Evolutionary conservation across 2,113 vertebrate species (phyloP), one percentile per base, ranked within the genome.

Genomic region (Oryzias celebensis): DNA sequence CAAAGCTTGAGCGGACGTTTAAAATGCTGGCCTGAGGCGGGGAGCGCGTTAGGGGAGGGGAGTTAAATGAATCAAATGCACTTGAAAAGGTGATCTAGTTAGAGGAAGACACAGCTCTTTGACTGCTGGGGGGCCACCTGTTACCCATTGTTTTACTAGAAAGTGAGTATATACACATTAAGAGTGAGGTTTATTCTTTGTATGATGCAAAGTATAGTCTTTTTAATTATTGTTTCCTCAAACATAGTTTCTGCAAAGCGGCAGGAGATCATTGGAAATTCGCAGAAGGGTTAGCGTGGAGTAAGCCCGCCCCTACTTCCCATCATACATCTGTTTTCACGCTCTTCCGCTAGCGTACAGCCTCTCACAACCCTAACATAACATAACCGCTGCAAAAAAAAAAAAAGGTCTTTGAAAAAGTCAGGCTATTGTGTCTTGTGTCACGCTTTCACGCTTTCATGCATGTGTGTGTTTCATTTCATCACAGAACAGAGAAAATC

Each of bases 61-160:
- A 50, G 49, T 69, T 57, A 15, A 82, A 72, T 31, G 74, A 82
- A 85, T 83, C 81, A 85, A 75, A 64, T 85, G 79, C n/a, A 48
- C 47, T 48, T 48, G 16, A 47, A n/a, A 47, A n/a, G 45, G 17
- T 47, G 45, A 47, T 5, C 45, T 47, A 47, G 16, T 47, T 4
- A 47, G 45, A 47, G 16, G 3, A 16, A 45, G 44, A 16, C 17
- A 47, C 59, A 73, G 81, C 71, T 70, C 64, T 20, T 14, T 58
- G 54, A 31, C 41, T 56, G 50, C 59, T 60, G 23, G 36, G 58
- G 13, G 28, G 20, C 15, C 50, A 42, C 42, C 14, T 58, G 42
- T 77, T 62, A 81, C 49, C 56, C 66, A 71, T 71, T 8, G 62
- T 58, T 64, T 71, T 71, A 68, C 23, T 14, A 56, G 49, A 57